These are phyloP conservation scores for Heloderma charlesbogerti DNA, from an alignment of 2,113 vertebrate genomes.

Conservation along the genomic window DNA sequence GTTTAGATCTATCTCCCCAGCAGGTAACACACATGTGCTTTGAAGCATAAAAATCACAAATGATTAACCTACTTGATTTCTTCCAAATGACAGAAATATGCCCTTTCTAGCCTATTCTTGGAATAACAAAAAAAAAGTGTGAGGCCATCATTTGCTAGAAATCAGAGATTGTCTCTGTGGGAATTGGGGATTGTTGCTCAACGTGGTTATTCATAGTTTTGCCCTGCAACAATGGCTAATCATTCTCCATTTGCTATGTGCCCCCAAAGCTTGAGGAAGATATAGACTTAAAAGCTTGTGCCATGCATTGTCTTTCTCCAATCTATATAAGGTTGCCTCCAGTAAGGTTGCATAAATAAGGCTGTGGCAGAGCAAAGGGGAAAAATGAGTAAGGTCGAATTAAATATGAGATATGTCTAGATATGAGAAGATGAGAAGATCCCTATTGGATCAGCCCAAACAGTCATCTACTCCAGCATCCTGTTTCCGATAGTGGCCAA, in stretches of 20 bases:
- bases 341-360: not conserved
- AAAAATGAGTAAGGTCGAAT: no score
- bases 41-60: slow-evolving; percentile 79
- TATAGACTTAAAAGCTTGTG: slow-evolving; percentile 42
- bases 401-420: no score
- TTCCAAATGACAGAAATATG: slow-evolving; percentile 70
- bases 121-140: slow-evolving; percentile 42
- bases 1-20: slow-evolving; percentile 68
- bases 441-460: no score
- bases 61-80: slow-evolving; percentile 75
- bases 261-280: slow-evolving; percentile 58
- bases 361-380: not conserved
- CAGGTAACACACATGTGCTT: slow-evolving; percentile 68
- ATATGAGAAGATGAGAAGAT: no score
- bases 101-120: slow-evolving; percentile 52
- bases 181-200: slow-evolving; percentile 6
- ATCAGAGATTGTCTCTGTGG: slow-evolving; percentile 46
- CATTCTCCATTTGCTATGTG: slow-evolving; percentile 63
- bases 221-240: slow-evolving; percentile 64
- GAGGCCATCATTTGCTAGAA: slow-evolving; percentile 25
- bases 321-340: slow-evolving; percentile 37
- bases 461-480: no score
- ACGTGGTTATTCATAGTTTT: slow-evolving; percentile 59
- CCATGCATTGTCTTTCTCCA: slow-evolving; percentile 30
- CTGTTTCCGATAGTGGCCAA: no score